phyloP scores from a whole-genome alignment of 2,797 vertebrate genomes.

The Poeciliopsis gracilis region DNA sequence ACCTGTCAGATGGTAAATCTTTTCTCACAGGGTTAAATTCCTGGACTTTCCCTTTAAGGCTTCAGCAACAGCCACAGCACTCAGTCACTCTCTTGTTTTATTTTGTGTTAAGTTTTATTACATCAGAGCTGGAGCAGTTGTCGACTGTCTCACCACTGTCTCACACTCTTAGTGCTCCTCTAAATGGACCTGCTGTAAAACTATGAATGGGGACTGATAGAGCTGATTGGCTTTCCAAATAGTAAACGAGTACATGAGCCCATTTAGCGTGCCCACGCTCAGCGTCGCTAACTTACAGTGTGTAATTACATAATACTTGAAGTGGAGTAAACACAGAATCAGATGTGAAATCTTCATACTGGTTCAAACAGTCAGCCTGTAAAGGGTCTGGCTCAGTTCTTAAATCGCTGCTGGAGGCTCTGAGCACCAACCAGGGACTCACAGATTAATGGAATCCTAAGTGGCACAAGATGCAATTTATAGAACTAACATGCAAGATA shows the following conservation, averaged over 20 bases:
- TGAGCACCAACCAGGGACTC: slow-evolving; percentile 73
- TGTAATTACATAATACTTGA: slow-evolving; percentile 57
- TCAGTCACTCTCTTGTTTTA: background rate
- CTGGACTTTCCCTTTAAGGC: background rate
- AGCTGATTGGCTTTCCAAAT: slow-evolving; percentile 38
- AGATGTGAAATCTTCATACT: background rate
- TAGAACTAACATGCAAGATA: slow-evolving; percentile 79
- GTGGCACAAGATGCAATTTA: slow-evolving; percentile 83
- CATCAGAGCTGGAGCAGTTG: slow-evolving; percentile 27
- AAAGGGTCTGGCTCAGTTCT: slow-evolving; percentile 39
- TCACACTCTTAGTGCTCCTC: slow-evolving; percentile 26
- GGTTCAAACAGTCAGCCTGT: slow-evolving; percentile 36
- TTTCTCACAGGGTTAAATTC: background rate
- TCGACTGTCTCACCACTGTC: background rate
- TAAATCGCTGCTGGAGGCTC: slow-evolving; percentile 63
- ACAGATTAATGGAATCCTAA: slow-evolving; percentile 82
- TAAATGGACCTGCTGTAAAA: slow-evolving; percentile 41
- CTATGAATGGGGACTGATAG: slow-evolving; percentile 52
- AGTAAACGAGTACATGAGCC: slow-evolving; percentile 49
- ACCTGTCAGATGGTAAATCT: background rate
- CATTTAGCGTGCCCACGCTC: slow-evolving; percentile 47
- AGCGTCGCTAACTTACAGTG: slow-evolving; percentile 24
- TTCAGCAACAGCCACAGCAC: background rate
- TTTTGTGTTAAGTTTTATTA: slow-evolving; percentile 4
- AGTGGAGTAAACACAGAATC: slow-evolving; percentile 51